Base-by-base conservation (phyloP, 2,888 invertebrate genomes). In the Erannis defoliaria region DNA sequence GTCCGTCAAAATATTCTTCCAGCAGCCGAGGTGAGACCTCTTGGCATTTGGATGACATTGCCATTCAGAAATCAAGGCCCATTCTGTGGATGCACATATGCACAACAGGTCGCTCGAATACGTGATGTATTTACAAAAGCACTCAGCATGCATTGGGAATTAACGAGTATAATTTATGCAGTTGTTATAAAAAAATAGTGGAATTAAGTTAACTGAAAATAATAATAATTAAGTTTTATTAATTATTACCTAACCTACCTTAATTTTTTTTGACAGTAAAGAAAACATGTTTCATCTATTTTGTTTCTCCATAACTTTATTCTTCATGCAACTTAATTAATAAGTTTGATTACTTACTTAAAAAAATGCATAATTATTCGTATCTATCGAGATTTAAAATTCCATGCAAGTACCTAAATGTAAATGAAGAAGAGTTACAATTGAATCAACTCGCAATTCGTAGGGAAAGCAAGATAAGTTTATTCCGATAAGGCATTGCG, bases 31-130 rank as follows among this genome's bases (percentile, higher is more conserved):
- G n/a, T 19, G 33, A 57, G 51, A 60, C 46, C 55, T 62, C 55
- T 74, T 70, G 75, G 71, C 74, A 80, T 80, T 78, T 74, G 66
- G 69, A 72, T 81, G 82, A 77, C 79, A 79, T 80, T 82, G 81
- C 74, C 68, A 67, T 66, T 65, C 67, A 64, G 59, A 72, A 82
- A 79, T 82, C 82, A 83, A 82, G 80, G 79, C 74, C 70, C 65
- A 55, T 58, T 55, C 54, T 62, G 64, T 64, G 66, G 54, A 64
- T 70, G 68, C 72, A 38, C 10, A 65, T 23, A 26, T 50, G 57
- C 42, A 54, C 45, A 45, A 45, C 56, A 56, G 38, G 66, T 64
- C 64, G 68, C 57, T 68, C 46, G 58, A 54, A 68, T 77, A 80
- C 80, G 82, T 81, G 78, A 78, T 67, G 56, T 59, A 67, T 74